Evolutionary conservation across 2,797 vertebrate species (phyloP).

Genomic region (Echeneis naucrates): DNA sequence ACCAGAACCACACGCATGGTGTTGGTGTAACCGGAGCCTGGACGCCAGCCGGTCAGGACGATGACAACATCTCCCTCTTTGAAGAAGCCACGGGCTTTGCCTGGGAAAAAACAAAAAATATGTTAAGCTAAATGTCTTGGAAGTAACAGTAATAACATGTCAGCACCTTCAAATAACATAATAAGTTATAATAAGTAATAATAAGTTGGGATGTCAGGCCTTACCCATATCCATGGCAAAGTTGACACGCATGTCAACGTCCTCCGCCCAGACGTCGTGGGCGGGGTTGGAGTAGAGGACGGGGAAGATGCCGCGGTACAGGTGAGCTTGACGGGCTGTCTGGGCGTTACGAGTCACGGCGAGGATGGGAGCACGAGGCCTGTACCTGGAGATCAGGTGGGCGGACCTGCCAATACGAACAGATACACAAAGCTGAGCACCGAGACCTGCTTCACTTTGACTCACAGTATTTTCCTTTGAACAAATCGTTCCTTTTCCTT

Average conservation of each 20-base stretch:
- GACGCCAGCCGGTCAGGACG: conserved; percentile 96
- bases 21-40: conserved; percentile 98
- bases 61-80: conserved; percentile 93
- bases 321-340: conserved; percentile 95
- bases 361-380: conserved; percentile 96
- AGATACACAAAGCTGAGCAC: background rate
- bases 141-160: background rate
- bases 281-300: conserved; percentile 90
- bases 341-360: conserved; percentile 94
- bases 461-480: background rate
- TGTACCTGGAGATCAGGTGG: conserved; percentile 94
- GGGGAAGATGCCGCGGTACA: conserved; percentile 97
- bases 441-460: background rate
- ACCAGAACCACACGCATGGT: conserved; percentile 98
- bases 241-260: conserved; percentile 94
- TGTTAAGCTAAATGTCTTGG: background rate
- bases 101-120: conserved; percentile 81
- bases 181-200: too few species aligned
- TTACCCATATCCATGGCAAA: conserved; percentile 96
- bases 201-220: background rate
- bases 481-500: too few species aligned
- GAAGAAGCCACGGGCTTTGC: conserved; percentile 96
- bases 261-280: conserved; percentile 93
- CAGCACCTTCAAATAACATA: background rate
- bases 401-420: conserved; percentile 87